These are phyloP conservation scores for Eristalis tenax DNA, from an alignment of 2,888 invertebrate species.

Conservation along the genomic window DNA sequence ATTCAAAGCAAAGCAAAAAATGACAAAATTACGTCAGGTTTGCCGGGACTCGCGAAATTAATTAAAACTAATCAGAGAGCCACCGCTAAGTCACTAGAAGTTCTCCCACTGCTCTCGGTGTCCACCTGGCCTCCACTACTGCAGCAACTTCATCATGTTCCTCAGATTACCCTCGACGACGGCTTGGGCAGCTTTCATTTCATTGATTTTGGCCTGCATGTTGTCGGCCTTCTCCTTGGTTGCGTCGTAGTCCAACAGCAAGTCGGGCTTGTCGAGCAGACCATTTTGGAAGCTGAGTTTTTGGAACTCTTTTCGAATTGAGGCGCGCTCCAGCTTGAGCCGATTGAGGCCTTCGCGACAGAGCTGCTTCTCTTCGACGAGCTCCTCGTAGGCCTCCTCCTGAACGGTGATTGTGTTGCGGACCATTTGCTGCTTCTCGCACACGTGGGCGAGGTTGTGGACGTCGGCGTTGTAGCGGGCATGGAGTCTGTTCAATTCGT, in stretches of 20 bases:
- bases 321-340: slow-evolving; percentile 74
- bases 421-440: slow-evolving; percentile 75
- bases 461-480: slow-evolving; percentile 74
- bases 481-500: slow-evolving; percentile 75
- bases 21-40: background rate
- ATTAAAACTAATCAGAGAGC: background rate
- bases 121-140: background rate
- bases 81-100: background rate
- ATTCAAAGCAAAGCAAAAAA: background rate
- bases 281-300: slow-evolving; percentile 76
- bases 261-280: slow-evolving; percentile 76
- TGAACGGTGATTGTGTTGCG: slow-evolving; percentile 57
- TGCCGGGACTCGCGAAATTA: background rate
- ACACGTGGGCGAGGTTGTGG: slow-evolving; percentile 76
- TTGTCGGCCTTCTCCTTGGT: slow-evolving; percentile 70
- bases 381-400: slow-evolving; percentile 34
- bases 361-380: slow-evolving; percentile 56
- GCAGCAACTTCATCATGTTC: slow-evolving; percentile 10
- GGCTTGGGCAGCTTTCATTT: slow-evolving; percentile 58
- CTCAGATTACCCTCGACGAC: slow-evolving; percentile 35
- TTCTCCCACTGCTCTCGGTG: background rate
- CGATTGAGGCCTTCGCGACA: slow-evolving; percentile 73
- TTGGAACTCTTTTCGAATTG: slow-evolving; percentile 71
- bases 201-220: slow-evolving; percentile 46
- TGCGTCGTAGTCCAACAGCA: slow-evolving; percentile 77